A percentile compares a stretch with the other conserved stretches of the same genome.
phyloP scores from a whole-genome alignment of 2,888 invertebrate genomes.

The Lycophotia porphyrea region DNA sequence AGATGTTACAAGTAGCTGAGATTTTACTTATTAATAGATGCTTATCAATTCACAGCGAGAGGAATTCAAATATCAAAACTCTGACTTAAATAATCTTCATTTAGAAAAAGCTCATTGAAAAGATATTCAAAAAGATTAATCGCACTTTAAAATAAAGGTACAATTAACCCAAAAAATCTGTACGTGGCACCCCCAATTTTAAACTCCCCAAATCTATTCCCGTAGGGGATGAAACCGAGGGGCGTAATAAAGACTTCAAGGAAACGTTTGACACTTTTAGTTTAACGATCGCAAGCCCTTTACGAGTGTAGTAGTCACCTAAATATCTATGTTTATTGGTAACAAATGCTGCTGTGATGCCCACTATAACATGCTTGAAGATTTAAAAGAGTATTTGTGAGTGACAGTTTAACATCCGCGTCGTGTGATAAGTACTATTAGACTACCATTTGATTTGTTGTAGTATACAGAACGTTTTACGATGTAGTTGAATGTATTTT shows the following conservation, averaged over 20 bases:
- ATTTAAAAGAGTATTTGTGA: slow-evolving; percentile 50
- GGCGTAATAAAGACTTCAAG: slow-evolving; percentile 56
- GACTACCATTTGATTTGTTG: slow-evolving; percentile 56
- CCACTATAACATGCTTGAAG: slow-evolving; percentile 23
- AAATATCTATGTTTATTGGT: slow-evolving; percentile 62
- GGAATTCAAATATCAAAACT: not conserved
- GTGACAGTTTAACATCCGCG: slow-evolving; percentile 46
- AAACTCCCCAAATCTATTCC: slow-evolving; percentile 51
- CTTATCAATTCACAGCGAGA: not conserved
- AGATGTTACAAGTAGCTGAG: slow-evolving; percentile 12
- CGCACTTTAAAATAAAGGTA: not conserved
- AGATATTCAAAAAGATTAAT: not conserved
- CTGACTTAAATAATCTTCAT: not conserved
- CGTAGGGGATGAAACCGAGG: slow-evolving; percentile 53
- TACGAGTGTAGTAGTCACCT: slow-evolving; percentile 50
- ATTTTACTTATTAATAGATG: slow-evolving; percentile 1
- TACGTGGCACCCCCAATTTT: slow-evolving; percentile 5
- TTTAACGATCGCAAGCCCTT: slow-evolving; percentile 56
- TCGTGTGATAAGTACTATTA: slow-evolving; percentile 24
- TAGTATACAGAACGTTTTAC: slow-evolving; percentile 48
- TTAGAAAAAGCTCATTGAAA: not conserved
- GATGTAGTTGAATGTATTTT: slow-evolving; percentile 49
- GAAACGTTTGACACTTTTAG: slow-evolving; percentile 57
- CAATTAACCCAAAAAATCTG: slow-evolving; percentile 18
- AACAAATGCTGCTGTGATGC: slow-evolving; percentile 60